Evolutionary conservation across 2,888 invertebrate species (phyloP).

Genomic region (Oscheius sp.): DNA sequence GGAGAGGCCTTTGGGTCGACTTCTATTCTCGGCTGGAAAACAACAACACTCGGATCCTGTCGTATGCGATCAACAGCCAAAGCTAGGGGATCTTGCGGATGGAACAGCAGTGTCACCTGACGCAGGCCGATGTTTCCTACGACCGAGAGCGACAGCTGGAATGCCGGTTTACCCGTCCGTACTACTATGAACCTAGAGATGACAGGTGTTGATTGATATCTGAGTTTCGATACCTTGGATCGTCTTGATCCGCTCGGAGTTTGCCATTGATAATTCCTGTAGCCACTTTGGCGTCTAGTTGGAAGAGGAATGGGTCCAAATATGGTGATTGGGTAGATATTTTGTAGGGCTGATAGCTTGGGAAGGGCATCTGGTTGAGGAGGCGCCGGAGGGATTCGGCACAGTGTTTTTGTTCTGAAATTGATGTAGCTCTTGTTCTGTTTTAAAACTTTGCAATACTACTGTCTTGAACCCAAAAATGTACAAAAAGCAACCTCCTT

Average conservation of each 20-base stretch:
- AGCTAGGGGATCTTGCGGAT: conserved; percentile 37
- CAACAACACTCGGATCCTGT: conserved; percentile 19
- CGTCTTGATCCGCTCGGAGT: conserved; percentile 17
- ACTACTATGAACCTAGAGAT: conserved; percentile 15
- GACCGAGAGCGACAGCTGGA: conserved; percentile 28
- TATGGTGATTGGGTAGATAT: conserved; percentile 44
- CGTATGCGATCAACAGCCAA: conserved; percentile 27
- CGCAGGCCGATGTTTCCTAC: not conserved
- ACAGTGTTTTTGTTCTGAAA: conserved; percentile 12
- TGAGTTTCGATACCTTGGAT: conserved; percentile 9
- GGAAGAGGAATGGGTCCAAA: conserved; percentile 53
- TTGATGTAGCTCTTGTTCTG: not conserved
- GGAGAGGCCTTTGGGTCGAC: not conserved
- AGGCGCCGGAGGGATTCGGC: conserved; percentile 17
- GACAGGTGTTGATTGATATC: not conserved
- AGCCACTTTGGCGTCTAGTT: conserved; percentile 46
- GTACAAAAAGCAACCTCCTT: conserved; percentile 15
- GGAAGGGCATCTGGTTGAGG: conserved; percentile 19
- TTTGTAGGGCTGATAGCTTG: conserved; percentile 34
- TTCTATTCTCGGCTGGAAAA: conserved; percentile 25
- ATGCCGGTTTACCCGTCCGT: conserved; percentile 3
- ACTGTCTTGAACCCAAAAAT: no score
- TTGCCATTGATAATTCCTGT: conserved; percentile 19
- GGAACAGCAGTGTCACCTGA: conserved; percentile 42
- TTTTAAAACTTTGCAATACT: not conserved